Evolutionary conservation across 2,113 vertebrate species (phyloP).

Genomic region (Lophochroa leadbeateri): DNA sequence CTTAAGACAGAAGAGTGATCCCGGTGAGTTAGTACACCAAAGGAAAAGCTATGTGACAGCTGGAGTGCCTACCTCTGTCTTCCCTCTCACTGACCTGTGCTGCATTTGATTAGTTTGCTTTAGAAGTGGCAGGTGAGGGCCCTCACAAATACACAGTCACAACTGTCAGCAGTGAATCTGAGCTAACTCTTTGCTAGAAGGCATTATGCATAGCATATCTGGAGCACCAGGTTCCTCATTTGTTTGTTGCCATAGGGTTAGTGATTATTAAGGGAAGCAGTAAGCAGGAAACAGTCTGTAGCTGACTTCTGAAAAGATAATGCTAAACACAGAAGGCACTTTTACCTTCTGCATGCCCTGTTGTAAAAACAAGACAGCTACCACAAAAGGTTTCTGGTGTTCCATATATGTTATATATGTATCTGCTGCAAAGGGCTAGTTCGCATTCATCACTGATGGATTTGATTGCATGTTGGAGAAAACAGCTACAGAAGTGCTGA

Average conservation of each 20-base stretch:
- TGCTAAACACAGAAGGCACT: background rate
- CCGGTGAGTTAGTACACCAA: background rate
- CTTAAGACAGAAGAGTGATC: background rate
- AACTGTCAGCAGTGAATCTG: background rate
- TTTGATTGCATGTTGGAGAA: background rate
- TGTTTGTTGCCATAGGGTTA: background rate
- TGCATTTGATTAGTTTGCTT: background rate
- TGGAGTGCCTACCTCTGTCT: background rate
- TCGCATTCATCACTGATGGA: rapidly evolving
- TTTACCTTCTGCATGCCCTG: background rate
- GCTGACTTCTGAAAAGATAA: background rate
- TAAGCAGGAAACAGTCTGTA: background rate
- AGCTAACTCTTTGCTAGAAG: background rate
- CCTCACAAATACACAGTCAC: background rate
- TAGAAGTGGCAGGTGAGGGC: background rate
- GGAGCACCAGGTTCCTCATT: background rate
- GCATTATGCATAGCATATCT: background rate
- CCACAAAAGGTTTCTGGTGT: background rate
- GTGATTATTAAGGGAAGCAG: background rate
- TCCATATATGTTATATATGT: rapidly evolving
- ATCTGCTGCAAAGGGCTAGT: background rate
- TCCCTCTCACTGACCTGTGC: background rate
- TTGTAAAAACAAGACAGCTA: background rate
- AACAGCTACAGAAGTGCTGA: background rate
- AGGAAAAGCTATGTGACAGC: background rate